Evolutionary conservation across 2,797 vertebrate genomes (phyloP).

Genomic region (Dallia pectoralis): DNA sequence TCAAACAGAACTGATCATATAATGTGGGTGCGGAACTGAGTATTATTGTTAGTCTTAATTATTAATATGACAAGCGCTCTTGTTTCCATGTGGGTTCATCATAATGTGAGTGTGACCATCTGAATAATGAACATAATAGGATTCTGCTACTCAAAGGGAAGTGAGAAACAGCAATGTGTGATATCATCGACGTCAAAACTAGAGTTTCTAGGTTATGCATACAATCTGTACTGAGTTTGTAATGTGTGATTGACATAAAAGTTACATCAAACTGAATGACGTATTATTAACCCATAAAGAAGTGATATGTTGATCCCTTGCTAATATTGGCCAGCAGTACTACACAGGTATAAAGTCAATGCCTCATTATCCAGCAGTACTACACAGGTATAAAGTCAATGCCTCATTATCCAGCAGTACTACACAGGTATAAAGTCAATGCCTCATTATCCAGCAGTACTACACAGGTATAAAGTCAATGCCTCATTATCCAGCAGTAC

Average conservation of each 20-base stretch:
- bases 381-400: no score
- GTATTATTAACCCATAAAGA: no score
- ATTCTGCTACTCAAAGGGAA: not conserved
- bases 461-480: no score
- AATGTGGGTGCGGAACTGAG: not conserved
- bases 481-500: no score
- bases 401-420: no score
- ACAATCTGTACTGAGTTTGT: not conserved
- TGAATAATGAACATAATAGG: conserved; percentile 5
- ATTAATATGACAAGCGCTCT: not conserved
- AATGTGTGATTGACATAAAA: not conserved
- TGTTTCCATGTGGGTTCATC: not conserved
- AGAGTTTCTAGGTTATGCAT: not conserved
- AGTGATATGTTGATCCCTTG: no score
- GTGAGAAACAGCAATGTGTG: not conserved
- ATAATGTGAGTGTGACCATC: not conserved
- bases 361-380: no score
- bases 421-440: no score
- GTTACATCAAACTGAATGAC: not conserved
- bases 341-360: no score
- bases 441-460: no score
- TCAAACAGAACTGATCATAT: not conserved
- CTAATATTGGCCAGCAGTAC: no score
- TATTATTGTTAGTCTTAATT: not conserved
- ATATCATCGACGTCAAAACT: not conserved